Percentiles rank a stretch among this genome's conserved stretches.
phyloP scores from a whole-genome alignment of 2,113 vertebrate species.

The Canis aureus region DNA sequence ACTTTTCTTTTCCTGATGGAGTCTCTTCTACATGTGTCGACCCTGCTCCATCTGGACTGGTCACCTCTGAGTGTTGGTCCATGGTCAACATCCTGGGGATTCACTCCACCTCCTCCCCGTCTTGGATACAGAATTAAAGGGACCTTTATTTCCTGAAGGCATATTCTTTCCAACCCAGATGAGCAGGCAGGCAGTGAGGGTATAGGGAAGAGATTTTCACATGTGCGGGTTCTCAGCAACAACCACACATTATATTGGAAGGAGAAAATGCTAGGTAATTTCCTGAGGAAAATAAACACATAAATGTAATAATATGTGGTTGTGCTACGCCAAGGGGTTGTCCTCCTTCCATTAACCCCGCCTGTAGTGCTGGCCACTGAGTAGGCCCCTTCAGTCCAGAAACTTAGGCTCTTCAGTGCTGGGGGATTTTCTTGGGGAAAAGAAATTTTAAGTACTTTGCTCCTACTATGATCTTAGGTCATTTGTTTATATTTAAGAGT shows the following conservation, averaged over 20 bases:
- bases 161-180: not conserved
- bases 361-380: not conserved
- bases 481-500: not conserved
- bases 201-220: not conserved
- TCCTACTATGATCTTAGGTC: too few species aligned
- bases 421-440: not conserved
- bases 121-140: not conserved
- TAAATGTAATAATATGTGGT: too few species aligned
- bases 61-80: not conserved
- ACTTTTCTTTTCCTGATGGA: not conserved
- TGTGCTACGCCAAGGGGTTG: fast-evolving
- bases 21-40: not conserved
- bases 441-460: not conserved
- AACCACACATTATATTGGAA: not conserved
- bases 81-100: not conserved
- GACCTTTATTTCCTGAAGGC: not conserved
- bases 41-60: not conserved
- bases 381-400: not conserved
- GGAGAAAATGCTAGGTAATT: too few species aligned
- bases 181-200: not conserved
- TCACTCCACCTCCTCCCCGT: fast-evolving
- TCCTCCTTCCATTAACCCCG: not conserved
- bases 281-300: too few species aligned
- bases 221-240: not conserved
- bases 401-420: not conserved